Base-by-base conservation (phyloP, 2,797 vertebrate genomes). In the Poecile montanus region DNA sequence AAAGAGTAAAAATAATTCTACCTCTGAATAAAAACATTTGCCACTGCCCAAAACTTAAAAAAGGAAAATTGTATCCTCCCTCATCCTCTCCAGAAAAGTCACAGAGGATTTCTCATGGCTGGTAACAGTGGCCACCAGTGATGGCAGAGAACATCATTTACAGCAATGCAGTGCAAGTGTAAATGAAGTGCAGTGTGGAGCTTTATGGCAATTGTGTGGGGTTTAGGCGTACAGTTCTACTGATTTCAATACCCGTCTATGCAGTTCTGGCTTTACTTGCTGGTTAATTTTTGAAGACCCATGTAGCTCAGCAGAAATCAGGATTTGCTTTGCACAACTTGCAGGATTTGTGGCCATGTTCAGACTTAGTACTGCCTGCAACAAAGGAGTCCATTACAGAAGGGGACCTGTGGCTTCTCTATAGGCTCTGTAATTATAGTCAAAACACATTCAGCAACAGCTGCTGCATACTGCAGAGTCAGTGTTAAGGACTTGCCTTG, bases 321-420 rank as follows among this genome's bases (percentile, higher is more conserved):
- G 76, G 10, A 88, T 21, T 40, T 22, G 38, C 36, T 71, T 45
- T 8, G 2, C 22, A 62, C 36, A 58, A 11, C 26, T 63, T 40
- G 20, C 6, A 6, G 50, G 56, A 50, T 21, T 50, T 0, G 0
- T 50, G 32, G 16, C 29, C 20, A 2, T 4, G 42, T 27, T 82
- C 29, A 50, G 29, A 38, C 4, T 45, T 50, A 58, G 16, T 29
- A 29, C 20, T 54, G 17, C 45, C 50, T 63, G 13, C 36, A 83
- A n/a, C 10, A 63, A 57, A 38, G 23, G n/a, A 62, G 30, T 62
- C 48, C 14, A 20, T 32, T 27, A 17, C 13, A 32, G 50, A 42
- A 74, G 21, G 12, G 21, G n/a, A 30, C 19, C 13, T 66, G 4
- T 27, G 50, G 17, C 27, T 85, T 61, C 67, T 56, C 45, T 58